Percentiles rank a stretch among this genome's conserved stretches.
These are phyloP conservation scores for Australoheros scitulus DNA, from an alignment of 2,113 vertebrate species.

Conservation along the genomic window DNA sequence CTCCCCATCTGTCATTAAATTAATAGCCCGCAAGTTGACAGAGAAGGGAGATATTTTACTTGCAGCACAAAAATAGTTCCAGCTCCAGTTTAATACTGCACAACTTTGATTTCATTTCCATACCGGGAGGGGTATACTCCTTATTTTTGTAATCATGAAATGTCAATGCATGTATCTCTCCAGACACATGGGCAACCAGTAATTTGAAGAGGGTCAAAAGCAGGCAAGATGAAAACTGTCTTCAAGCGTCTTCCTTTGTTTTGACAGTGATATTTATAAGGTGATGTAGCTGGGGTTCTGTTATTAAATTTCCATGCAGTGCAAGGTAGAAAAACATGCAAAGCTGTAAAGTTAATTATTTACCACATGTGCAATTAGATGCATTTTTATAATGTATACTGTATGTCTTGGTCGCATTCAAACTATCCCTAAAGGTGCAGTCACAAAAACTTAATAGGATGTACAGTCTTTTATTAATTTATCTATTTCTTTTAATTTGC, in stretches of 20 bases:
- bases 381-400: neutral
- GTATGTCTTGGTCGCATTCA: neutral
- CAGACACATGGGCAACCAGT: constrained; percentile 36
- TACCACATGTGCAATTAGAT: neutral
- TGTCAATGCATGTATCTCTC: constrained; percentile 44
- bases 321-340: neutral
- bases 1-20: constrained; percentile 38
- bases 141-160: constrained; percentile 37
- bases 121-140: constrained; percentile 33
- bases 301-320: constrained; percentile 15
- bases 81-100: constrained; percentile 30
- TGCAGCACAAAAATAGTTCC: constrained; percentile 49
- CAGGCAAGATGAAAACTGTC: constrained; percentile 20
- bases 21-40: constrained; percentile 33
- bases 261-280: constrained; percentile 48
- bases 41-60: constrained; percentile 39
- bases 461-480: neutral
- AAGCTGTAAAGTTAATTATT: constrained; percentile 18
- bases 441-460: neutral
- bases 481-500: neutral
- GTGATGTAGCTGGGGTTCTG: constrained; percentile 18
- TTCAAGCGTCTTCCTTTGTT: constrained; percentile 23
- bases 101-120: constrained; percentile 45
- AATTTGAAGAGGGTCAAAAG: constrained; percentile 11
- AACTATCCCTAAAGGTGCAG: neutral